Evolutionary conservation across 2,888 invertebrate genomes (phyloP).

Genomic region (Mayetiola destructor): DNA sequence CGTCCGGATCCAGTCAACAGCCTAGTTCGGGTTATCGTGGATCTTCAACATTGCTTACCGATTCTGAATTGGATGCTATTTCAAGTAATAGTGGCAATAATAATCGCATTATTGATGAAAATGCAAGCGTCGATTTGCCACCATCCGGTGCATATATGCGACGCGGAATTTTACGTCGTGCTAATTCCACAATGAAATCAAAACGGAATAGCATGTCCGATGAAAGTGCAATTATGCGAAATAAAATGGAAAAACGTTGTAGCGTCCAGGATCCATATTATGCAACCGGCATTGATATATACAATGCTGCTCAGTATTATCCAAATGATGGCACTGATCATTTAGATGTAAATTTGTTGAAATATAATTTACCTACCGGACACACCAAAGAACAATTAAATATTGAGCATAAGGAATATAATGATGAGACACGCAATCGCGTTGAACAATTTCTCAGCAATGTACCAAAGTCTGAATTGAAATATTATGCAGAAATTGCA

Average conservation of each 20-base stretch:
- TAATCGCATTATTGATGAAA: conserved; percentile 45
- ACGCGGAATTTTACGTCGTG: conserved; percentile 30
- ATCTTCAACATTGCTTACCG: conserved; percentile 66
- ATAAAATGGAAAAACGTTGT: conserved; percentile 45
- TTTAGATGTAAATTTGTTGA: background rate
- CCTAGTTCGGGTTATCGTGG: conserved; percentile 78
- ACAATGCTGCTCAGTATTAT: conserved; percentile 14
- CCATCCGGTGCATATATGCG: conserved; percentile 41
- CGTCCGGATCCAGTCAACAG: conserved; percentile 48
- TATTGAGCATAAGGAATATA: conserved; percentile 13
- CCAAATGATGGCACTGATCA: background rate
- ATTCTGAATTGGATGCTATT: conserved; percentile 38
- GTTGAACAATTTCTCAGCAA: conserved; percentile 34
- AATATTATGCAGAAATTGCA: conserved; percentile 36
- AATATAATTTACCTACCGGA: background rate
- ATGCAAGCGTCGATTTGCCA: conserved; percentile 40
- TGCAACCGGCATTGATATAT: conserved; percentile 23
- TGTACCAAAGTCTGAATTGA: conserved; percentile 33
- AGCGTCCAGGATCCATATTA: conserved; percentile 60
- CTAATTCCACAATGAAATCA: conserved; percentile 34
- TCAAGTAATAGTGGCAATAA: conserved; percentile 40
- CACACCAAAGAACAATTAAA: conserved; percentile 7
- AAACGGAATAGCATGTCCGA: conserved; percentile 71
- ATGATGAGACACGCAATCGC: conserved; percentile 26
- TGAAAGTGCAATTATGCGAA: conserved; percentile 37